Conservation (phyloP, 2,888 invertebrate genomes). For the Andrena fulva region DNA sequence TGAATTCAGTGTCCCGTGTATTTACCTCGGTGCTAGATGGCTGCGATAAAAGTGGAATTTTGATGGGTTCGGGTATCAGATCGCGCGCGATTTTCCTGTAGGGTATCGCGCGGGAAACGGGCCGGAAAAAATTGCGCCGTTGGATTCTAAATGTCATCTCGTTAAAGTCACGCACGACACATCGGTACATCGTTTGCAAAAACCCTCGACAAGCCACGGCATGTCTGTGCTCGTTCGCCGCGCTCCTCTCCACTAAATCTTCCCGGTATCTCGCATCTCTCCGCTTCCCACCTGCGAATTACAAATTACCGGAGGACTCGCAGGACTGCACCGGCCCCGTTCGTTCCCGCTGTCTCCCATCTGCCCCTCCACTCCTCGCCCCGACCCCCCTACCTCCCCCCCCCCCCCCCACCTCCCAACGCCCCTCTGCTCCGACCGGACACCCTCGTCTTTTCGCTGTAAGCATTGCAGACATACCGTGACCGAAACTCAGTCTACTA, state of each 20-base stretch:
- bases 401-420: no score
- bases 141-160: constrained; percentile 70
- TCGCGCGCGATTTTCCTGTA: neutral
- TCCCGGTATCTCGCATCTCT: constrained; percentile 73
- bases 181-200: constrained; percentile 71
- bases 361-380: neutral
- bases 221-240: constrained; percentile 65
- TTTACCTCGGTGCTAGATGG: neutral
- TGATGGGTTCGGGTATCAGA: neutral
- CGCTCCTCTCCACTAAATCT: constrained; percentile 74
- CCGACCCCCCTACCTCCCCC: no score
- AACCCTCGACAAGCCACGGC: constrained; percentile 70
- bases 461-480: constrained; percentile 50
- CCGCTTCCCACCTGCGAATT: constrained; percentile 77
- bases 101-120: constrained; percentile 14
- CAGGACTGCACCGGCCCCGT: constrained; percentile 54
- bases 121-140: constrained; percentile 45
- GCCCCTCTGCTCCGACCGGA: neutral
- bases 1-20: neutral
- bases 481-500: constrained; percentile 51
- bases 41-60: neutral
- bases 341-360: constrained; percentile 22
- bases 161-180: constrained; percentile 71
- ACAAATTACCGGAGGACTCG: constrained; percentile 75
- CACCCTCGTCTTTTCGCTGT: constrained; percentile 17